These are phyloP conservation scores for Chelon labrosus DNA, from an alignment of 2,797 vertebrate genomes.

Conservation along the genomic window DNA sequence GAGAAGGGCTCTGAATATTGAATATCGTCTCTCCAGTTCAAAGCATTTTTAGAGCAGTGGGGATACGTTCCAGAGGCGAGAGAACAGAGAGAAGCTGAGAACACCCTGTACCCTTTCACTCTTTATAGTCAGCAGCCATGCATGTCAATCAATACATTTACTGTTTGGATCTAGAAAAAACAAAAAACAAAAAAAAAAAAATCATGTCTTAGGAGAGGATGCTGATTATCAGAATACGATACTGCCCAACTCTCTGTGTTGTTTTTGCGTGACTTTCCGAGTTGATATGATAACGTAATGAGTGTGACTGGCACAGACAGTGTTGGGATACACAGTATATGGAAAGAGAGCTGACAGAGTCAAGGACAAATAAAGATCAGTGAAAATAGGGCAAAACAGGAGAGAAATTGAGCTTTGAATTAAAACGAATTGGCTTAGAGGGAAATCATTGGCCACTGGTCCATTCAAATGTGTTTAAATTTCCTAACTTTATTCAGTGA, in stretches of 20 bases:
- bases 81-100: constrained; percentile 41
- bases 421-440: constrained; percentile 14
- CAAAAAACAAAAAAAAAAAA: neutral
- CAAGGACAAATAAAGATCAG: constrained; percentile 32
- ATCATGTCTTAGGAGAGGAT: neutral
- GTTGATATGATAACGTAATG: too few relatives aligned
- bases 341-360: constrained; percentile 7
- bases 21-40: constrained; percentile 52
- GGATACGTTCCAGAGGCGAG: constrained; percentile 26
- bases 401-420: constrained; percentile 25
- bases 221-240: constrained; percentile 5
- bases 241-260: neutral
- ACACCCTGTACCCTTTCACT: constrained; percentile 37
- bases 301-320: neutral
- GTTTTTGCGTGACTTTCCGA: neutral
- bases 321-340: neutral
- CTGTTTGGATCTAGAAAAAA: neutral
- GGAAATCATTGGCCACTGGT: neutral
- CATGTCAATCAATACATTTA: constrained; percentile 3
- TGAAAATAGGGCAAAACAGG: constrained; percentile 4
- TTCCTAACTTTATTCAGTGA: neutral
- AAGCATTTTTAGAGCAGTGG: constrained; percentile 42
- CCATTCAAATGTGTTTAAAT: constrained; percentile 1
- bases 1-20: constrained; percentile 55
- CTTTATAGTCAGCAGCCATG: constrained; percentile 19